Evolutionary conservation across 2,888 invertebrate genomes (phyloP).

Genomic region (Phlogophora meticulosa): DNA sequence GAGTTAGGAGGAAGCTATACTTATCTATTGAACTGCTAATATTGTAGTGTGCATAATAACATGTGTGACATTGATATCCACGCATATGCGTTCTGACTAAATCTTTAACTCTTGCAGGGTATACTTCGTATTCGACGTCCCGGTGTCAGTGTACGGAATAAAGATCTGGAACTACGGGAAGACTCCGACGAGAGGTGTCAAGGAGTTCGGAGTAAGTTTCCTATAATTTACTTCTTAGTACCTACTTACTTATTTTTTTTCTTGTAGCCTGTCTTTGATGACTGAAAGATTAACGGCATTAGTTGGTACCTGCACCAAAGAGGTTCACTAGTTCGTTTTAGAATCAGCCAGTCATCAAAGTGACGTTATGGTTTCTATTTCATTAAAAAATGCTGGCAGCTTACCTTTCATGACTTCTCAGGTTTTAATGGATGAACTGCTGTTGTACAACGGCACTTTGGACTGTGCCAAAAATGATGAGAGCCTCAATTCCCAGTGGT

Average conservation of each 20-base stretch:
- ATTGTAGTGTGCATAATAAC: too few relatives aligned
- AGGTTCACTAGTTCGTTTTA: too few relatives aligned
- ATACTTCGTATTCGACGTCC: conserved; percentile 95
- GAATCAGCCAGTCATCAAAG: too few relatives aligned
- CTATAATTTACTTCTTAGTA: not conserved
- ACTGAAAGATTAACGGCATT: too few relatives aligned
- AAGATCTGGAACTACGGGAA: conserved; percentile 97
- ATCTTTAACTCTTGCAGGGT: conserved; percentile 89
- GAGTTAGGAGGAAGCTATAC: too few relatives aligned
- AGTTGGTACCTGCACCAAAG: too few relatives aligned
- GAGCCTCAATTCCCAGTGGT: conserved; percentile 80
- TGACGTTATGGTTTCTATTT: not conserved
- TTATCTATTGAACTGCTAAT: too few relatives aligned
- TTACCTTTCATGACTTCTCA: conserved; percentile 71
- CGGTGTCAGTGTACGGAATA: conserved; percentile 93
- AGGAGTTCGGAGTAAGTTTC: conserved; percentile 94
- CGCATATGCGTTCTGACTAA: too few relatives aligned
- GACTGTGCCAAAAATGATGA: conserved; percentile 83
- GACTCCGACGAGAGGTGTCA: conserved; percentile 94
- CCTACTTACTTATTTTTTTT: too few relatives aligned
- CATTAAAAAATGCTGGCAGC: not conserved
- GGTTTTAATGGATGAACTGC: conserved; percentile 95
- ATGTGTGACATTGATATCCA: too few relatives aligned
- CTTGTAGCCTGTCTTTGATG: too few relatives aligned
- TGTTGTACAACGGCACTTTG: conserved; percentile 94